Percentiles rank a stretch among this genome's conserved stretches.
These are phyloP conservation scores for Erpobdella octoculata DNA, from an alignment of 2,888 invertebrate species.

Conservation along the genomic window DNA sequence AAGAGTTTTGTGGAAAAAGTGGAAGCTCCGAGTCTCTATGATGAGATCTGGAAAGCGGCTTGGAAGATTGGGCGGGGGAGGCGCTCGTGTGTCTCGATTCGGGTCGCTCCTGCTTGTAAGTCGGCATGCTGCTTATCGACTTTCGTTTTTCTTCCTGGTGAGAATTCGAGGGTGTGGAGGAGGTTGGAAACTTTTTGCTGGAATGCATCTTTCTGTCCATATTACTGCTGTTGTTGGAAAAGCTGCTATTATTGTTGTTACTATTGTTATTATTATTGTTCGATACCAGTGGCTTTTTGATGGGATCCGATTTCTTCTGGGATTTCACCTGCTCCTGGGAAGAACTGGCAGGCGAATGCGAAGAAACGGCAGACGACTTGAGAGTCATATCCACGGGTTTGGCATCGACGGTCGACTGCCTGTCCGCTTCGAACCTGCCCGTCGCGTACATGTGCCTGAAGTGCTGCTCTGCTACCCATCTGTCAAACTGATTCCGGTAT, in stretches of 20 bases:
- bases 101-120: background rate
- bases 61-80: background rate
- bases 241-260: background rate
- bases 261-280: background rate
- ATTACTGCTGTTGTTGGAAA: background rate
- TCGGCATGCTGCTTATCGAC: background rate
- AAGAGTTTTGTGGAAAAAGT: background rate
- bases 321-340: background rate
- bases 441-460: background rate
- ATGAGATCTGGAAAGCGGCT: background rate
- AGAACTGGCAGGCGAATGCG: too few relatives aligned
- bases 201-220: background rate
- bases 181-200: background rate
- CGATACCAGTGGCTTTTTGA: background rate
- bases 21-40: background rate
- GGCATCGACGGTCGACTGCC: background rate
- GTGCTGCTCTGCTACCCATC: constrained; percentile 26
- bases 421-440: background rate
- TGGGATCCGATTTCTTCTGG: background rate
- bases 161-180: background rate
- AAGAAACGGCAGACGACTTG: constrained; percentile 6
- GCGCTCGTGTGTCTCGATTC: background rate
- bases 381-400: constrained; percentile 30
- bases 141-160: background rate
- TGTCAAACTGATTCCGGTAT: constrained; percentile 25